These are phyloP conservation scores for Ernsta delagoae DNA, from an alignment of 2,888 invertebrate species.

Conservation along the genomic window DNA sequence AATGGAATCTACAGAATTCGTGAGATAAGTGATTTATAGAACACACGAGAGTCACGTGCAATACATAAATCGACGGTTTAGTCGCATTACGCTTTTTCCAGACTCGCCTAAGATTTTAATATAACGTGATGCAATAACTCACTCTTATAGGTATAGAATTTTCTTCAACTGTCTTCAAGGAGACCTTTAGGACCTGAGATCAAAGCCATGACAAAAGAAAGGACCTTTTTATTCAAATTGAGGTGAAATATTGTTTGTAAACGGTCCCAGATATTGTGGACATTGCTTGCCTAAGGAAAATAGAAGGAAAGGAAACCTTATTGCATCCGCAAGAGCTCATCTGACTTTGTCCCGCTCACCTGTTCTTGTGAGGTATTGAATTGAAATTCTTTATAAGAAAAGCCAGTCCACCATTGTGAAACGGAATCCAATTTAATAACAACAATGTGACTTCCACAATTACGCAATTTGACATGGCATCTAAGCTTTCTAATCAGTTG, in stretches of 20 bases:
- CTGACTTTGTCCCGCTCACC: background rate
- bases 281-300: background rate
- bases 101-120: constrained; percentile 5
- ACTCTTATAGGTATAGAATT: background rate
- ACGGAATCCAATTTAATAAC: background rate
- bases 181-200: constrained; percentile 2
- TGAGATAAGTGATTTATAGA: constrained; percentile 5
- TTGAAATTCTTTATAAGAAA: constrained; percentile 1
- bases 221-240: constrained; percentile 2
- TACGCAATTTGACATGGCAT: background rate
- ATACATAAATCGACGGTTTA: constrained; percentile 3
- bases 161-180: no score
- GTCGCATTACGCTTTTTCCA: constrained; percentile 6
- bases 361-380: background rate
- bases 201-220: background rate
- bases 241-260: constrained; percentile 8
- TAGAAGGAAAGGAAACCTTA: background rate
- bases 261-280: background rate
- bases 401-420: background rate
- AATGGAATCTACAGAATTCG: background rate
- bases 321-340: background rate
- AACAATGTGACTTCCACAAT: constrained; percentile 2
- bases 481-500: background rate
- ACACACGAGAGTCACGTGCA: constrained; percentile 2
- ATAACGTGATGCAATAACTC: constrained; percentile 3